Base-by-base conservation (phyloP, 1,140 invertebrate genomes). In the Drosophila sechellia region DNA sequence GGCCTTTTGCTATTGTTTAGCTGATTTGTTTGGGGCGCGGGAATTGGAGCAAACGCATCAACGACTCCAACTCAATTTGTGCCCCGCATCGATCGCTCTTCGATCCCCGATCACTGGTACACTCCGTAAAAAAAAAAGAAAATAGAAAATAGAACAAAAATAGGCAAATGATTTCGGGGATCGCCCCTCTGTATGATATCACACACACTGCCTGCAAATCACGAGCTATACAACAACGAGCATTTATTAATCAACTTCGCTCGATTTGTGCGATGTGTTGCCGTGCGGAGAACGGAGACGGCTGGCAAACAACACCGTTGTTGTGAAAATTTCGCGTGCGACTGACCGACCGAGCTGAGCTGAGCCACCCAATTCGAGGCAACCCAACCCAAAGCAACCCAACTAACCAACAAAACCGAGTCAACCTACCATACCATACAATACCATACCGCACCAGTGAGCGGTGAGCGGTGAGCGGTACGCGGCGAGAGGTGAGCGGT, bases 301-400 rank as follows among this genome's bases (percentile, higher is more conserved):
- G 1, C 6, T 8, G 31, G 8, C 31, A 10, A 6, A 31, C 48
- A 17, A 27, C 48, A 50, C 72, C 79, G 81, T 27, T 76, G 60
- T 81, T 74, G 78, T 81, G 70, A 81, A 72, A 76, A 83, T 79
- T 87, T 87, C 83, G 83, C 83, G 75, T 79, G 48, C 79, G 72
- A 85, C 81, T 74, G 75, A 66, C 58, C 56, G 63, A 75, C 75
- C 71, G 77, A 69, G 31, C 77, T 56, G 77, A 73, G 31, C 77
- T 55, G 61, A 72, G 53, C 66, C 65, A 59, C 40, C 37, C 34
- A 55, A 22, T 39, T 35, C 43, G 52, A 56, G 15, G 46, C 52
- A 66, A 54, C 46, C 46, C 22, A 37, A 65, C 31, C 34, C 61
- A 59, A 40, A n/a, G 13, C 13, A 15, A 40, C 0, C 2, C 31